phyloP scores from a whole-genome alignment of 2,888 invertebrate species.

The Mayetiola destructor region DNA sequence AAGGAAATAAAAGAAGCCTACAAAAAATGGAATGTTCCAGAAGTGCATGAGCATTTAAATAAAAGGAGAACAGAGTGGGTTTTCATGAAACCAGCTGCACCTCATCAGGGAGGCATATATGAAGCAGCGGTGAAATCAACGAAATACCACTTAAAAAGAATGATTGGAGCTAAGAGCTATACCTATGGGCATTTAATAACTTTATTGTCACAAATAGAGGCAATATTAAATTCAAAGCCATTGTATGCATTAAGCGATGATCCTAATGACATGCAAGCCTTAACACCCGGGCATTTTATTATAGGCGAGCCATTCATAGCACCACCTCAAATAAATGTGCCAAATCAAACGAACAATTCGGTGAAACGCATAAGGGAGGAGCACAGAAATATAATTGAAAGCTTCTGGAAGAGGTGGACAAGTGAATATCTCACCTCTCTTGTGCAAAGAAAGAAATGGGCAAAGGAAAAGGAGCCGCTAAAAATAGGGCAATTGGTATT shows the following conservation, averaged over 20 bases:
- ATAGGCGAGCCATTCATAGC: neutral
- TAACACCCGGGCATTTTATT: neutral
- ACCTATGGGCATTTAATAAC: neutral
- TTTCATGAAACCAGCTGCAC: slow-evolving; percentile 16
- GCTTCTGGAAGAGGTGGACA: neutral
- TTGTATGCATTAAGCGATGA: slow-evolving; percentile 15
- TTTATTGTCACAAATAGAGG: slow-evolving; percentile 11
- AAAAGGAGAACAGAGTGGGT: slow-evolving; percentile 13
- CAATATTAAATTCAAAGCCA: slow-evolving; percentile 17
- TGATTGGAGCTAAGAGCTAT: neutral
- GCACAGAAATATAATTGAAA: neutral
- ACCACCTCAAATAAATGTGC: neutral
- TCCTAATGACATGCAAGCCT: neutral
- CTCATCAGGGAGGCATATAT: slow-evolving; percentile 18
- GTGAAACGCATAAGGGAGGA: neutral
- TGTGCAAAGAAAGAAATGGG: neutral
- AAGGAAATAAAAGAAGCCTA: neutral
- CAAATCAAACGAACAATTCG: neutral
- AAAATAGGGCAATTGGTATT: neutral
- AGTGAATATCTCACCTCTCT: neutral
- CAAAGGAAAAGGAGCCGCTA: neutral
- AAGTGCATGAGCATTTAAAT: neutral
- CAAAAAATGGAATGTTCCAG: slow-evolving; percentile 1
- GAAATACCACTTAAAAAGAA: slow-evolving; percentile 14
- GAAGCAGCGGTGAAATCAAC: slow-evolving; percentile 18